Base-by-base conservation (phyloP, 2,797 vertebrate genomes). In the Coregonus sp. region DNA sequence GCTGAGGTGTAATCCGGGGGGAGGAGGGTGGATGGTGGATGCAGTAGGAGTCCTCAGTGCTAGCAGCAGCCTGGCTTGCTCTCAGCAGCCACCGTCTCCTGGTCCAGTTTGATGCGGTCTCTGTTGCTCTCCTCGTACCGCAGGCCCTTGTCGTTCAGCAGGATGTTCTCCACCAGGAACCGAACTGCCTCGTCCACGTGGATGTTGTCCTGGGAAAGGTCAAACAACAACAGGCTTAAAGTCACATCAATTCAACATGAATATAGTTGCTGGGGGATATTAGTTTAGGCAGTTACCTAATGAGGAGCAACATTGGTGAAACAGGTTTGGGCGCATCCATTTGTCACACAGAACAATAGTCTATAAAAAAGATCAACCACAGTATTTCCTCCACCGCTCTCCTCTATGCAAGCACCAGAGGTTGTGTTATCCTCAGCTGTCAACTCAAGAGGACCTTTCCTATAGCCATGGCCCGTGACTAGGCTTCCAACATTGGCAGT, bases 161-260 rank as follows among this genome's bases (percentile, higher is more conserved):
- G 95, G 86, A 99, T 97, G 78, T 96, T 97, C 88, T 97, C 96
- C 88, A 99, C 97, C 89, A 99, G 92, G 92, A 98, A 99, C 65
- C 94, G 95, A n/a, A 97, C 95, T 0, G 98, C 98, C 85, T 99
- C 97, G 0, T 99, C 97, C 72, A 99, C 97, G 54, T 99, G 99
- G 86, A 98, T 93, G 87, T 99, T 98, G 86, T 99, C 97, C 98
- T 99, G 83, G 47, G 77, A 87, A 82, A 82, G n/a, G 9, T 7
- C 1, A 20, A 63, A 63, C 20, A 63, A 25, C 5, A 11, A 25
- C n/a, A 50, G 31, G 73, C 37, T 4, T 33, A 72, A 72, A 29
- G 25, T 54, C 51, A 50, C n/a, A n/a, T 61, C 33, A 69, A 40
- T 67, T 16, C 25, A 67, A 16, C 9, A 18, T 35, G 31, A 35